Conservation (phyloP, 2,797 vertebrate genomes). For the Cossypha polioptera region DNA sequence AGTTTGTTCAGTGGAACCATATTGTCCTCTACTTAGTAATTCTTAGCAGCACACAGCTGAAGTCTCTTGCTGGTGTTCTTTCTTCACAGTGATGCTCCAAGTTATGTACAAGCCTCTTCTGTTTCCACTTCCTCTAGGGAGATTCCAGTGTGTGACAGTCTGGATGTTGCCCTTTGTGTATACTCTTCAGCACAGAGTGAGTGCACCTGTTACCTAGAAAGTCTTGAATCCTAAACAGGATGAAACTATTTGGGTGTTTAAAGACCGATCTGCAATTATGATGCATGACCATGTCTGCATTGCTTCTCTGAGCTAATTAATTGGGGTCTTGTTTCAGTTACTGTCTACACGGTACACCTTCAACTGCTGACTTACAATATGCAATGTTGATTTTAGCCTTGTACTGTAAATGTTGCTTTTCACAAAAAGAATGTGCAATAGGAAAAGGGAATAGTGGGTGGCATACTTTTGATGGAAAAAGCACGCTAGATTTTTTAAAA, state of each 20-base stretch:
- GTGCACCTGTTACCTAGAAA: background rate
- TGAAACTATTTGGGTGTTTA: background rate
- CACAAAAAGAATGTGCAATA: constrained; percentile 64
- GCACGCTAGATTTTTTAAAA: background rate
- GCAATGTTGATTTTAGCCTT: constrained; percentile 66
- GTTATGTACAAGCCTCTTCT: background rate
- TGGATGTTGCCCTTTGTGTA: constrained; percentile 28
- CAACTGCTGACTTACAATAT: constrained; percentile 61
- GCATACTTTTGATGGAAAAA: background rate
- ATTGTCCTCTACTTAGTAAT: background rate
- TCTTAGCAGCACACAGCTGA: background rate
- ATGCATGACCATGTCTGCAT: constrained; percentile 7
- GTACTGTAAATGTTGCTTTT: constrained; percentile 63
- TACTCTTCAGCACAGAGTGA: background rate
- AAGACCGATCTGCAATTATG: background rate
- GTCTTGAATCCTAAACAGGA: constrained; percentile 47
- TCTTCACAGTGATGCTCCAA: background rate
- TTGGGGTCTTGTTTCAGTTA: constrained; percentile 61
- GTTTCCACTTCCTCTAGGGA: constrained; percentile 22
- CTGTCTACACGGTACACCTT: constrained; percentile 59
- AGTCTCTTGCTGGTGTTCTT: constrained; percentile 28
- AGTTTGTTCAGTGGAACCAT: background rate
- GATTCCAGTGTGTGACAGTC: constrained; percentile 9
- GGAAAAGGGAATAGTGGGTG: background rate
- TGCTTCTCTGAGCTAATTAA: constrained; percentile 7